Evolutionary conservation across 1,140 invertebrate genomes (phyloP), one percentile per base, ranked within the genome.

Genomic region (Drepana arcuata): DNA sequence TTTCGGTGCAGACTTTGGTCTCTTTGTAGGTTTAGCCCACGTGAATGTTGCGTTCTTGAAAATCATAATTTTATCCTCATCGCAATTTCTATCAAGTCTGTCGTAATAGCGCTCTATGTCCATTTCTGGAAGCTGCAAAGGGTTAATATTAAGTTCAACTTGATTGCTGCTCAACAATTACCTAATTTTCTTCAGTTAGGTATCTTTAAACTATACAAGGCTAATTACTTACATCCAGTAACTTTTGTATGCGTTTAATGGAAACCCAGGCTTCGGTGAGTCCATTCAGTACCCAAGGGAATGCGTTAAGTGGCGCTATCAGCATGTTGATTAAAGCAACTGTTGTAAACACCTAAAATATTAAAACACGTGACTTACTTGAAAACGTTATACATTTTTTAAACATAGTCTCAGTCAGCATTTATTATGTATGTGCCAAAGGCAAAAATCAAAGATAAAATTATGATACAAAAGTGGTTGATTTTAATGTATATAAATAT

Each of bases 211-310:
- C 23, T 11, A 24, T 1, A 36, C 11, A 31, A 13, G 23, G 21
- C 13, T 21, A 33, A 88, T 6, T 9, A 62, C 77, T 84, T 79
- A 93, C 90, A 69, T 91, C 80, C 25, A 94, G 59, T 3, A 96
- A 81, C 58, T 87, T 87, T 61, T 95, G 90, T 38, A 97, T 88
- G 58, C 95, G 85, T 69, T 92, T 92, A 2, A 96, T 64, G 0
- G 94, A 96, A 0, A 96, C 92, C 91, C 91, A 96, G 0, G 96
- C 93, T 84, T 99, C 96, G 10, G 97, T 92, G 1, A 99, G 79
- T 0, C 97, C 97, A 85, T 98, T 99, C 1, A 99, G 77, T 2
- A 99, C 97, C 97, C 97, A 99, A 1, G 98, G 98, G 79, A 99
- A 97, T 0, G 95, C 93, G 85, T 99, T 99, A 25, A 99, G 82